Percentiles rank a stretch among this genome's conserved stretches.
Conservation (phyloP, 2,797 vertebrate genomes). For the Emydoidea blandingii region DNA sequence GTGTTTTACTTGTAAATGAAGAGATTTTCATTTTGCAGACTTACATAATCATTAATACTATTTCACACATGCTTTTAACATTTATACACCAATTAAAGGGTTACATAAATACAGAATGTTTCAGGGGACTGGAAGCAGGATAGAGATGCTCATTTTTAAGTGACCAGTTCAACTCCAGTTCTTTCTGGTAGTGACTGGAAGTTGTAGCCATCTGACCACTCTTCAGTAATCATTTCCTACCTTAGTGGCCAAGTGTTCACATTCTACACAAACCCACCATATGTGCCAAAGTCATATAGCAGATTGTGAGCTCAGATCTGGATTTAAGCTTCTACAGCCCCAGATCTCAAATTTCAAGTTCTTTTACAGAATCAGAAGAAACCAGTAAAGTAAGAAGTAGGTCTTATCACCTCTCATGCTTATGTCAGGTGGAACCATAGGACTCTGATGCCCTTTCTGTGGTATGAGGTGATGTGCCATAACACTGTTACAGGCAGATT, state of each 20-base stretch:
- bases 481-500: background rate
- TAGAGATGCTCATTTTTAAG: background rate
- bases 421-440: background rate
- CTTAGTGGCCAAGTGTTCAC: background rate
- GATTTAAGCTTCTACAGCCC: background rate
- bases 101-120: background rate
- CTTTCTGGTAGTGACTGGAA: background rate
- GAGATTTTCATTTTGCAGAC: background rate
- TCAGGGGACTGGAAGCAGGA: background rate
- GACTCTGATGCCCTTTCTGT: background rate
- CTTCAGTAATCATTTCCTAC: background rate
- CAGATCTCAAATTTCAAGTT: background rate
- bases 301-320: background rate
- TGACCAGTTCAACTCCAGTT: background rate
- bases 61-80: background rate
- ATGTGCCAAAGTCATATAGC: background rate
- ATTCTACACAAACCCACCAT: background rate
- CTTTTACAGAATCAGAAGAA: background rate
- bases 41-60: background rate
- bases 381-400: background rate
- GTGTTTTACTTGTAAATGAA: background rate
- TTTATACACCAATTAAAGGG: background rate
- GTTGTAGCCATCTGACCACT: background rate
- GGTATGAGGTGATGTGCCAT: background rate
- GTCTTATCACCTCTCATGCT: background rate